Conservation (phyloP, 2,888 invertebrate genomes). For the Tenodera sinensis region DNA sequence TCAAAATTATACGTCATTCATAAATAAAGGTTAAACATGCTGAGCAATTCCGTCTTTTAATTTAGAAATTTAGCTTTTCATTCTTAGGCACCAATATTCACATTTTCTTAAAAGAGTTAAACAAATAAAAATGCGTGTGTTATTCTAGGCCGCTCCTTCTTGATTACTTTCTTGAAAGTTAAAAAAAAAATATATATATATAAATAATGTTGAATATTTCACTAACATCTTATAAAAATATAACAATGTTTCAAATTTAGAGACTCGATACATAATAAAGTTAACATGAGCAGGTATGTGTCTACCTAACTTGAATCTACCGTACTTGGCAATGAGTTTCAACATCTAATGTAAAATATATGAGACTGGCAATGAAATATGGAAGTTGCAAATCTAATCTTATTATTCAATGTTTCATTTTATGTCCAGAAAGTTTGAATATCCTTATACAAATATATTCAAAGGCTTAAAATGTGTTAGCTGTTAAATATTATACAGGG, state of each 20-base stretch:
- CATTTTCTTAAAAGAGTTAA: not conserved
- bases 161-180: not conserved
- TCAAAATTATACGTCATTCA: not conserved
- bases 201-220: not conserved
- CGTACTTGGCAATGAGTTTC: too few relatives aligned
- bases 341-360: too few relatives aligned
- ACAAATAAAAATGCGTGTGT: not conserved
- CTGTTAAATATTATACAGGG: too few relatives aligned
- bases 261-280: not conserved
- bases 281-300: too few relatives aligned
- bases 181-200: not conserved
- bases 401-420: not conserved
- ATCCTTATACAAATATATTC: not conserved
- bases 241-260: not conserved
- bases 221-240: not conserved
- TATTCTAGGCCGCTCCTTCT: not conserved
- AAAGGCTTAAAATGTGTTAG: not conserved
- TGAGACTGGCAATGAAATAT: too few relatives aligned
- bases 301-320: too few relatives aligned
- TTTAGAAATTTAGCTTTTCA: not conserved
- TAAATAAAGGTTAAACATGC: too few relatives aligned
- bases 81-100: not conserved
- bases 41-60: too few relatives aligned
- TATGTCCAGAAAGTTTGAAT: not conserved
- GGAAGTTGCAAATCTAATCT: too few relatives aligned